Conservation (phyloP, 2,797 vertebrate genomes). For the Delichon dasypus region DNA sequence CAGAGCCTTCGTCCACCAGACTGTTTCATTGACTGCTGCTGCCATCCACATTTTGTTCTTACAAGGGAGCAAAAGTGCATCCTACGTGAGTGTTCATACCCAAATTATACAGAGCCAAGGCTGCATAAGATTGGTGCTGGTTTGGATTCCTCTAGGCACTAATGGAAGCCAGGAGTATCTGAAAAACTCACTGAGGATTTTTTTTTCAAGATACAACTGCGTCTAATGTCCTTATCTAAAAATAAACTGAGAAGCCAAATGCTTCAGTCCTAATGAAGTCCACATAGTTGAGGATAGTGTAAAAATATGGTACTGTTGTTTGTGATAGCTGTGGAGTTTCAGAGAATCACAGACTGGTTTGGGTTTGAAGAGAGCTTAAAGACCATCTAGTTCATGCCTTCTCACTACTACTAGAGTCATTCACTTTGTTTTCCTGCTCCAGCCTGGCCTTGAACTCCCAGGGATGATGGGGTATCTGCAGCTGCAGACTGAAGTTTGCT, state of each 20-base stretch:
- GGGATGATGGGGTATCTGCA: fast-evolving
- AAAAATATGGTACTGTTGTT: neutral
- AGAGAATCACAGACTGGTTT: neutral
- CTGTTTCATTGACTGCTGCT: neutral
- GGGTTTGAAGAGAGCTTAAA: neutral
- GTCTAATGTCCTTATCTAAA: neutral
- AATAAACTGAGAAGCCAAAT: neutral
- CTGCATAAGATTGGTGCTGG: neutral
- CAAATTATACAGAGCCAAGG: too few species aligned
- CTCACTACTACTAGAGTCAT: neutral
- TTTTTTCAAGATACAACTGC: neutral
- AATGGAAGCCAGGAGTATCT: neutral
- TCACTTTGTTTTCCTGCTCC: neutral
- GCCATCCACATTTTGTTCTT: neutral
- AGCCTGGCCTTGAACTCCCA: neutral
- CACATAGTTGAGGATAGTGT: fast-evolving
- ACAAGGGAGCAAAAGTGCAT: neutral
- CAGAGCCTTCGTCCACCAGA: neutral
- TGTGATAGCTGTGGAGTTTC: neutral
- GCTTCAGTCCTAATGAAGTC: neutral
- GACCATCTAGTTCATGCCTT: neutral
- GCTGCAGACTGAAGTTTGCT: neutral
- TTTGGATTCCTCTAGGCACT: neutral
- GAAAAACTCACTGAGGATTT: neutral
- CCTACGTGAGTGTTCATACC: neutral